These are phyloP conservation scores for Forbesichthys papilliferus DNA, from an alignment of 2,113 vertebrate species.

Conservation along the genomic window DNA sequence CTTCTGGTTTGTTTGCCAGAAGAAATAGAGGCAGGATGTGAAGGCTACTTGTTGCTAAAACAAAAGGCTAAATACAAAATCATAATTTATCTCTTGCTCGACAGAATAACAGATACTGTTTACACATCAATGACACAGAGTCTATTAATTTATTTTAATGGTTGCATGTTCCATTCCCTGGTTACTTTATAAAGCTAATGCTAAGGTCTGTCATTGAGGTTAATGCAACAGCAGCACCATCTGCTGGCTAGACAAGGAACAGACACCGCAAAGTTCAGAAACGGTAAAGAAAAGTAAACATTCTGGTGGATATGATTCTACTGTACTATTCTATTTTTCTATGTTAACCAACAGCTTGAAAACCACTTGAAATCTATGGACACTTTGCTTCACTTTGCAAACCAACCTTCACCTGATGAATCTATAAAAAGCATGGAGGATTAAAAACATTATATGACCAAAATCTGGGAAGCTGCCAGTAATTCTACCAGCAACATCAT, in stretches of 20 bases:
- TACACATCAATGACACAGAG: slow-evolving; percentile 9
- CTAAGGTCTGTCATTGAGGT: neutral
- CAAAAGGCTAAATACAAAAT: slow-evolving; percentile 1
- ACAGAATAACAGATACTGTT: neutral
- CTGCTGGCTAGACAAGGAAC: slow-evolving; percentile 40
- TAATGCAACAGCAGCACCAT: slow-evolving; percentile 42
- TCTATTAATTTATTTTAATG: slow-evolving; percentile 10
- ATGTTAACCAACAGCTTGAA: slow-evolving; percentile 16
- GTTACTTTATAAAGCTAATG: neutral
- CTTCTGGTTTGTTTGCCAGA: slow-evolving; percentile 2
- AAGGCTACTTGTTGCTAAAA: slow-evolving; percentile 4
- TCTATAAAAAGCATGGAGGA: neutral
- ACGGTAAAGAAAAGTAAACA: neutral
- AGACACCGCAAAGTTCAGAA: neutral
- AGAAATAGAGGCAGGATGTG: slow-evolving; percentile 17
- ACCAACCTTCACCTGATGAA: neutral
- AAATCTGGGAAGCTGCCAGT: too few relatives aligned
- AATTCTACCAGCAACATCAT: too few relatives aligned
- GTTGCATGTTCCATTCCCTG: slow-evolving; percentile 3
- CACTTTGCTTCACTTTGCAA: neutral
- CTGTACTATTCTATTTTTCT: slow-evolving; percentile 9
- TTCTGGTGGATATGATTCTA: slow-evolving; percentile 20
- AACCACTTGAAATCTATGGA: slow-evolving; percentile 6
- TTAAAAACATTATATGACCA: too few relatives aligned
- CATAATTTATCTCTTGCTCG: neutral